Conservation (phyloP, 2,113 vertebrate species). For the Phylloscopus trochilus region DNA sequence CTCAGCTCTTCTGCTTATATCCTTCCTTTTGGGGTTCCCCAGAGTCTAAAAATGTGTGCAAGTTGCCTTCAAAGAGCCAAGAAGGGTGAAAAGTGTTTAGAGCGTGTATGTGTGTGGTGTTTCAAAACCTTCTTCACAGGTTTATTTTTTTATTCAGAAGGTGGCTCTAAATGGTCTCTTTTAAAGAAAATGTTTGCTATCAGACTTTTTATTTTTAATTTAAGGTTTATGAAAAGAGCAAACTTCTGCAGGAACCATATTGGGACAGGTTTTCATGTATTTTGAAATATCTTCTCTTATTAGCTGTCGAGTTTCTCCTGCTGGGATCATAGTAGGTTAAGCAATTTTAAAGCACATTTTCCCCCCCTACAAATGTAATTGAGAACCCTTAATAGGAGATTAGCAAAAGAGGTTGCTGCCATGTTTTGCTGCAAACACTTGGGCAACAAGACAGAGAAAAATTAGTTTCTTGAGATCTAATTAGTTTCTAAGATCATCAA, state of each 20-base stretch:
- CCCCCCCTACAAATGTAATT: neutral
- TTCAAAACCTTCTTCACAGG: neutral
- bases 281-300: neutral
- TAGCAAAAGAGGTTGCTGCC: neutral
- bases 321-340: constrained; percentile 22
- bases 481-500: too few species aligned
- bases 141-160: neutral
- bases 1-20: neutral
- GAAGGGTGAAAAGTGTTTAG: neutral
- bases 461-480: neutral
- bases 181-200: neutral
- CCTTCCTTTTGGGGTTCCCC: neutral
- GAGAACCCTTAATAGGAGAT: neutral
- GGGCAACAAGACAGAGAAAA: neutral
- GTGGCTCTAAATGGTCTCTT: neutral
- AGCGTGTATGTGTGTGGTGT: neutral
- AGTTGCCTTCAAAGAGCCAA: neutral
- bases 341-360: neutral
- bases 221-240: neutral
- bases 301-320: neutral
- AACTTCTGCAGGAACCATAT: neutral
- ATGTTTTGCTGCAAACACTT: neutral
- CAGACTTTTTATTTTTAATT: neutral
- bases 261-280: neutral
- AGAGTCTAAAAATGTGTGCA: neutral